phyloP scores from a whole-genome alignment of 2,888 invertebrate species.

The Chouioia cunea region DNA sequence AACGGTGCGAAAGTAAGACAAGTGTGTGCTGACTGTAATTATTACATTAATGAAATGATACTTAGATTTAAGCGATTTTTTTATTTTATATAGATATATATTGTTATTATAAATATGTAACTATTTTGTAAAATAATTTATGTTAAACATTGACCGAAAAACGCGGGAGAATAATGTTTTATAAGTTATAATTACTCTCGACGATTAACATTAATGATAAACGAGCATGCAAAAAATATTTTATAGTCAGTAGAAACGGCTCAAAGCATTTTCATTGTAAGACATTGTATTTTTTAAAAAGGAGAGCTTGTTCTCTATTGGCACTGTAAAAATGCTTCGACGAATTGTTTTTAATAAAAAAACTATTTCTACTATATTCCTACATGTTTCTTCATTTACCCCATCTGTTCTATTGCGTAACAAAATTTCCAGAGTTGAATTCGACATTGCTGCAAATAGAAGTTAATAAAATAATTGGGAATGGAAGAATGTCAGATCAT shows the following conservation, averaged over 20 bases:
- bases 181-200: conserved; percentile 33
- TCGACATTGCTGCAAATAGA: neutral
- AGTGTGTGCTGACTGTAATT: conserved; percentile 59
- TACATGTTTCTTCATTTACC: neutral
- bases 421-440: conserved; percentile 2
- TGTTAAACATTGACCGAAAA: conserved; percentile 45
- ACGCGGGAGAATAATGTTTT: conserved; percentile 40
- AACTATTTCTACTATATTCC: conserved; percentile 31
- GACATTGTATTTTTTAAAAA: conserved; percentile 37
- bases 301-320: conserved; percentile 42
- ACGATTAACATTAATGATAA: conserved; percentile 42
- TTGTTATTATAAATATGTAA: conserved; percentile 65
- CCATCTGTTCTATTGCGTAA: neutral
- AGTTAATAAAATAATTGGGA: neutral
- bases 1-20: conserved; percentile 59
- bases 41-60: conserved; percentile 54
- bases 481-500: conserved; percentile 26
- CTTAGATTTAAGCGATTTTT: conserved; percentile 59
- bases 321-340: conserved; percentile 47
- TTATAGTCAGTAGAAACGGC: conserved; percentile 42
- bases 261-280: conserved; percentile 35
- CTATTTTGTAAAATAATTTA: conserved; percentile 63
- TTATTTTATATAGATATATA: conserved; percentile 63
- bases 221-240: conserved; percentile 40
- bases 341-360: conserved; percentile 47